phyloP scores from a whole-genome alignment of 1,140 invertebrate genomes.

The silkworm (Bombyx mori) region DNA sequence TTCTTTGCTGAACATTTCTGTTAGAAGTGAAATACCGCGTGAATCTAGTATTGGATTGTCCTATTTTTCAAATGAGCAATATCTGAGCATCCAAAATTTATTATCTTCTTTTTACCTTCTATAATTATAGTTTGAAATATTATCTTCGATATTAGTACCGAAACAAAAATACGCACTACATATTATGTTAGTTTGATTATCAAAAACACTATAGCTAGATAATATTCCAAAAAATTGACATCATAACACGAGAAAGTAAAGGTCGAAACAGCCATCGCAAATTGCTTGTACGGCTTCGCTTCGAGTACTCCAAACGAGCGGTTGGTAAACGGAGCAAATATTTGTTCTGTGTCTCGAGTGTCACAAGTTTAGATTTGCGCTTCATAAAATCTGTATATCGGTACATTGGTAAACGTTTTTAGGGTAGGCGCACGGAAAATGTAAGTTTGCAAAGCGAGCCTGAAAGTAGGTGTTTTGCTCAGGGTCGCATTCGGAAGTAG shows the following conservation, averaged over 20 bases:
- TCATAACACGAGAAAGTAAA: constrained; percentile 10
- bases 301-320: constrained; percentile 47
- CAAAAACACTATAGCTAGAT: no score
- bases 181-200: no score
- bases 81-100: no score
- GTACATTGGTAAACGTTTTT: not conserved
- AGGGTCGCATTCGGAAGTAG: constrained; percentile 18
- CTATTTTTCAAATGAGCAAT: no score
- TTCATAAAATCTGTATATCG: constrained; percentile 1
- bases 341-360: constrained; percentile 27
- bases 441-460: constrained; percentile 1
- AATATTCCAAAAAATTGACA: no score
- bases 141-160: no score
- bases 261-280: constrained; percentile 27
- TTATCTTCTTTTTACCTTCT: no score
- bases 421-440: not conserved
- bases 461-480: constrained; percentile 15
- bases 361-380: constrained; percentile 5
- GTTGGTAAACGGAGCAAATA: constrained; percentile 46
- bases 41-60: no score
- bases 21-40: no score
- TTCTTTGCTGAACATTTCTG: no score
- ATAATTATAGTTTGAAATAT: no score
- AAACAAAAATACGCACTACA: no score
- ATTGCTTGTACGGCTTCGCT: constrained; percentile 32